A percentile compares a stretch with the other conserved stretches of the same genome.
Conservation (phyloP, 2,113 vertebrate genomes). For the Sinocyclocheilus anophthalmus region DNA sequence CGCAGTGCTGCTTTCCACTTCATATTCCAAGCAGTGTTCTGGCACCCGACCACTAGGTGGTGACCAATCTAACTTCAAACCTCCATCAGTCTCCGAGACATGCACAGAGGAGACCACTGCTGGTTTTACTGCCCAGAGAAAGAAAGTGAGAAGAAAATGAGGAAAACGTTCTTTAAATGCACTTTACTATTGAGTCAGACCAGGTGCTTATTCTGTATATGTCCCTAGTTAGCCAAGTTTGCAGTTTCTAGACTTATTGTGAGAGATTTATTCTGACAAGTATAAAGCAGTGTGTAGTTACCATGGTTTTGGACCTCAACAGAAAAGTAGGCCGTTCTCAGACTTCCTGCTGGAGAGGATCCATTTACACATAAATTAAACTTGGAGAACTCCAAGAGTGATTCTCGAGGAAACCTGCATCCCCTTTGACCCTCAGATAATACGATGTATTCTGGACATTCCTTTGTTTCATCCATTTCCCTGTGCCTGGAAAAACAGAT, state of each 20-base stretch:
- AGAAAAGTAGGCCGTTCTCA: conserved; percentile 72
- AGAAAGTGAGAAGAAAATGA: not conserved
- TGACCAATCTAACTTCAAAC: conserved; percentile 74
- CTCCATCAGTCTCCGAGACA: conserved; percentile 31
- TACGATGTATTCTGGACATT: conserved; percentile 77
- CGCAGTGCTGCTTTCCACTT: conserved; percentile 68
- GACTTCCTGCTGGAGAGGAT: conserved; percentile 58
- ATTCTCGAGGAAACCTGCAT: conserved; percentile 72
- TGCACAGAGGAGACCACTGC: conserved; percentile 66
- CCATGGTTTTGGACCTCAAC: conserved; percentile 84
- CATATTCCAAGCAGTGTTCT: conserved; percentile 80
- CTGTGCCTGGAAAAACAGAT: conserved; percentile 74
- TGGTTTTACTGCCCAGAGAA: conserved; percentile 74
- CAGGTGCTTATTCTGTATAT: too few species aligned
- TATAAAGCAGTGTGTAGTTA: conserved; percentile 57
- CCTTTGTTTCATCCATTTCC: conserved; percentile 63
- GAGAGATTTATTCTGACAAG: not conserved
- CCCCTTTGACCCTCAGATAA: conserved; percentile 62
- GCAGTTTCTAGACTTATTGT: not conserved
- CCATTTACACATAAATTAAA: conserved; percentile 87
- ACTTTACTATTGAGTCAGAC: too few species aligned
- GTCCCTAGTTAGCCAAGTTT: not conserved
- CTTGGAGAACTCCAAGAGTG: conserved; percentile 80
- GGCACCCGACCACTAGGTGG: conserved; percentile 69
- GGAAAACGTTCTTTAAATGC: not conserved